Base-by-base conservation (phyloP, 2,797 vertebrate genomes). In the Xenentodon cancila region DNA sequence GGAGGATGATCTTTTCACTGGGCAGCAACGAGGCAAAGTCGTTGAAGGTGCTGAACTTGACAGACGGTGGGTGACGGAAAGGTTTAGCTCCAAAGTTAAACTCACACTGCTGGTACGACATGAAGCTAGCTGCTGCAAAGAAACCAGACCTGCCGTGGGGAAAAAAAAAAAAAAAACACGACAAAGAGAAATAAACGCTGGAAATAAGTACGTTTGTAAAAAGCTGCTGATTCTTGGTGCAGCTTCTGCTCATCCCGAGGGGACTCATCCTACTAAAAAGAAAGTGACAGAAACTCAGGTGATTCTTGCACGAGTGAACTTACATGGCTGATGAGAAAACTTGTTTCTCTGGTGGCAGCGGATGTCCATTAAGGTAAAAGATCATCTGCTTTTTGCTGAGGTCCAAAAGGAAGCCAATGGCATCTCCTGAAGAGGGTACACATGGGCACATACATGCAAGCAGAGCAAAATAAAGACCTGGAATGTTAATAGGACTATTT, bases 81-180 rank as follows among this genome's bases (percentile, higher is more conserved):
- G 97, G 95, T 82, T 96, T 99, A 89, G 96, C 95, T 89, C 97
- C 97, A n/a, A 99, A 99, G 91, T 99, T 99, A 87, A 99, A 99
- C 91, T 99, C 96, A 40, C 98, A 99, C 73, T 99, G 98, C 84
- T 99, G 97, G 83, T 99, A 99, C n/a, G 97, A 99, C 98, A 99
- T 99, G 82, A 99, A 99, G 91, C 98, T 99, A 64, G 98, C 97
- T 64, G 98, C 98, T 15, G 98, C 97, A 79, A 99, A 99, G 90
- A 99, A 99, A 45, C 97, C 98, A 5, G 97, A 99, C 77, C 98
- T 99, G 89, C 49, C 1, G 9, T 0, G 12, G n/a, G n/a, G 19
- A 40, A 30, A 18, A 12, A 48, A 11, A 56, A 3, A 3, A 15
- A 49, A n/a, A 44, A 2, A 15, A 34, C 0, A 42, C n/a, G n/a